Conservation (phyloP, 2,888 invertebrate genomes). For the Zhuqinia jingwanae region DNA sequence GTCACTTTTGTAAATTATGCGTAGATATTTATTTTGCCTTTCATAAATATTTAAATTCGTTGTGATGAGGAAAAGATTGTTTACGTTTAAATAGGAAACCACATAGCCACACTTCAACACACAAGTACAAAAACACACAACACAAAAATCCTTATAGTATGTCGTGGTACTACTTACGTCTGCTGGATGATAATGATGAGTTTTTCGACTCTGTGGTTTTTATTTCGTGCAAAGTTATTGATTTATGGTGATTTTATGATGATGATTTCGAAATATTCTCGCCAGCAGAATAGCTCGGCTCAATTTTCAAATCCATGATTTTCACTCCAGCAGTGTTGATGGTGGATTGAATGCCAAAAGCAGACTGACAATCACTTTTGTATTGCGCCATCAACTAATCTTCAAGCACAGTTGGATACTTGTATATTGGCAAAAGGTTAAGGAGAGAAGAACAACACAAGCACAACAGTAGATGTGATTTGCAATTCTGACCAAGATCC, state of each 20-base stretch:
- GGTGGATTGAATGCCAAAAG: not conserved
- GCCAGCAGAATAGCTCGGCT: not conserved
- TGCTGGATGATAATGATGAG: not conserved
- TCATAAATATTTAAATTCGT: too few species aligned
- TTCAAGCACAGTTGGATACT: too few species aligned
- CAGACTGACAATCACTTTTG: not conserved
- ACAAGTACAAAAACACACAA: constrained; percentile 9
- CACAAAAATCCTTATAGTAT: constrained; percentile 22
- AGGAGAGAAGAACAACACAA: too few species aligned
- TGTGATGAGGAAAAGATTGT: not conserved
- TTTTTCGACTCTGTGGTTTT: not conserved
- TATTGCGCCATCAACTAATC: too few species aligned
- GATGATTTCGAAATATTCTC: not conserved
- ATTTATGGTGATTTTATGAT: not conserved
- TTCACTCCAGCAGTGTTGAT: too few species aligned
- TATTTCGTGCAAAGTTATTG: too few species aligned
- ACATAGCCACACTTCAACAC: not conserved
- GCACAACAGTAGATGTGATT: too few species aligned
- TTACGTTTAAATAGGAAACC: not conserved
- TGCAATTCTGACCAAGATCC: too few species aligned
- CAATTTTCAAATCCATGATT: too few species aligned
- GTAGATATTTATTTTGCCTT: too few species aligned
- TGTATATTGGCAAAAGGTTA: too few species aligned
- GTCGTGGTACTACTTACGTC: not conserved
- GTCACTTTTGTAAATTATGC: too few species aligned